A percentile compares a stretch with the other conserved stretches of the same genome.
Conservation (phyloP, 2,113 vertebrate genomes). For the Semnopithecus entellus region DNA sequence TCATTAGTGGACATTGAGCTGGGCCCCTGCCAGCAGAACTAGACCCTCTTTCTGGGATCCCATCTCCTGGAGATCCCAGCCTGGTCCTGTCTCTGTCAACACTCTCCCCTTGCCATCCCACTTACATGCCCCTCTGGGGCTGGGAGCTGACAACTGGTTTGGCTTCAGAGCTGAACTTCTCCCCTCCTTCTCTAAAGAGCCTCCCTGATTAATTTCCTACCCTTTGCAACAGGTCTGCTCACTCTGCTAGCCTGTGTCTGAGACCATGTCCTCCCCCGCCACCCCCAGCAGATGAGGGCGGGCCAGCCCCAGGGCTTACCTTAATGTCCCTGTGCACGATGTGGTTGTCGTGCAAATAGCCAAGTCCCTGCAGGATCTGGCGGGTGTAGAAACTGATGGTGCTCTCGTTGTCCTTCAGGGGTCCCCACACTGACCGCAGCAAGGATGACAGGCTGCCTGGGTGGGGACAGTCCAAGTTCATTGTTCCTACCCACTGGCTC, state of each 20-base stretch:
- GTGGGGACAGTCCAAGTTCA: not conserved
- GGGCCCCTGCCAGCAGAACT: not conserved
- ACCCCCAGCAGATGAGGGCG: not conserved
- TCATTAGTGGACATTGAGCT: not conserved
- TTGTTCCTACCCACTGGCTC: not conserved
- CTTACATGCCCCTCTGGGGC: not conserved
- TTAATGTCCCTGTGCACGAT: conserved; percentile 96
- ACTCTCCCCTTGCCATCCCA: not conserved
- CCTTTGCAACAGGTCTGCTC: not conserved
- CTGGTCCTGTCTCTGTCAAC: not conserved
- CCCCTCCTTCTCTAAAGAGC: not conserved
- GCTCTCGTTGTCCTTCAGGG: conserved; percentile 94
- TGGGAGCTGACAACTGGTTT: not conserved
- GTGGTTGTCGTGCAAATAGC: conserved; percentile 94
- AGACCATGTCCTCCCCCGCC: not conserved
- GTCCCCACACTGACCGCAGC: conserved; percentile 94
- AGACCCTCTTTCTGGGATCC: not conserved
- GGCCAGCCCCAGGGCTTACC: conserved; percentile 78
- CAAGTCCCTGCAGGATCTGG: conserved; percentile 93
- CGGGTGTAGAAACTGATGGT: conserved; percentile 95
- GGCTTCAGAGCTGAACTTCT: not conserved
- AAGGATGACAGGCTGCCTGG: conserved; percentile 94
- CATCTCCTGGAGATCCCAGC: not conserved
- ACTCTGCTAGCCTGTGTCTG: not conserved
- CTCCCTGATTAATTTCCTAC: not conserved